Percentiles rank a stretch among this genome's conserved stretches.
phyloP scores from a whole-genome alignment of 2,888 invertebrate genomes.

The Deilephila porcellus region DNA sequence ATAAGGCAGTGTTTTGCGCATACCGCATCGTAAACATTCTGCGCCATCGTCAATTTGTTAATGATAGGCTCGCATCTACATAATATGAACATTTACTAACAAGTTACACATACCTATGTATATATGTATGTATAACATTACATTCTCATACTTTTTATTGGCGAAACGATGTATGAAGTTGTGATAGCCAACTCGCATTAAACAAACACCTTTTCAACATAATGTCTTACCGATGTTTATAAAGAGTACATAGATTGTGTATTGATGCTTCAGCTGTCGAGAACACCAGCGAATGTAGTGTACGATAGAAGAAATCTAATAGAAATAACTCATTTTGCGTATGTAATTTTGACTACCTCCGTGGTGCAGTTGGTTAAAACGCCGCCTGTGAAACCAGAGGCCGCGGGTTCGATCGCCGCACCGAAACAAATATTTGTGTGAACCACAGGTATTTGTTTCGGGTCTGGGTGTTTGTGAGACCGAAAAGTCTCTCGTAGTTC shows the following conservation, averaged over 20 bases:
- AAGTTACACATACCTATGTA: conserved; percentile 39
- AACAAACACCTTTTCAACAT: neutral
- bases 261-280: neutral
- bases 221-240: neutral
- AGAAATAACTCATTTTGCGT: no score
- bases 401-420: no score
- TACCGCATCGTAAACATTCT: conserved; percentile 49
- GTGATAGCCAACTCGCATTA: conserved; percentile 9
- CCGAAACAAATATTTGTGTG: no score
- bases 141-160: conserved; percentile 8
- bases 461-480: no score
- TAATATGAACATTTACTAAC: conserved; percentile 63
- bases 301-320: no score
- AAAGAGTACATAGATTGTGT: neutral
- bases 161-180: neutral
- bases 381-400: no score
- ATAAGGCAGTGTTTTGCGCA: conserved; percentile 32
- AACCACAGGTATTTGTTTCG: no score
- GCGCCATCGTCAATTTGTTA: conserved; percentile 74
- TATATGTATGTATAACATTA: conserved; percentile 17
- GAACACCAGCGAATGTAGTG: neutral
- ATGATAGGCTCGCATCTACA: conserved; percentile 67
- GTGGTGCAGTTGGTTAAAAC: no score
- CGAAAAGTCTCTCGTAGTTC: no score
- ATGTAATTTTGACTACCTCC: no score